Base-by-base conservation (phyloP, 2,797 vertebrate genomes). In the Betta splendens region DNA sequence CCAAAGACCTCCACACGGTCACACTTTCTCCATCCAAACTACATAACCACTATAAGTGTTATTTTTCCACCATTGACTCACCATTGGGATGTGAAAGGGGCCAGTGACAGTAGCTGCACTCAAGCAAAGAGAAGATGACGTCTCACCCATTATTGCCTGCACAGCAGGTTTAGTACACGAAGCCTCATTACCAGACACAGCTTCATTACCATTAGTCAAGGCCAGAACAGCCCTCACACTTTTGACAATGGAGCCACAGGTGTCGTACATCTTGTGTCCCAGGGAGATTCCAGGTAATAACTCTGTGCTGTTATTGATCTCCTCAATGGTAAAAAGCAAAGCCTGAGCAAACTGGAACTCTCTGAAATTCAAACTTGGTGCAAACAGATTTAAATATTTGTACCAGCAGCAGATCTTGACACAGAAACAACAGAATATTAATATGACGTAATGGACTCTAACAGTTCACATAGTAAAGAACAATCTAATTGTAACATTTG, bases 311-410 rank as follows among this genome's bases (percentile, higher is more conserved):
- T 90, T 90, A 64, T 91, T 90, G 11, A 92, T 91, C 61, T 92
- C 90, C 38, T 87, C 87, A 15, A 91, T 77, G 25, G 89, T 88
- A 72, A 89, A 92, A 2, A 88, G 54, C 89, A 91, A 83, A 3
- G 89, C 69, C 47, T 89, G 88, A 10, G 83, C 69, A 79, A 40
- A 88, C 59, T 91, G 91, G 71, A 91, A 85, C 2, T 53, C 89
- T 76, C 89, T 89, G 73, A 86, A 87, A 77, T 89, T 87, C 32
- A 91, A 65, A 71, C 90, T 91, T 22, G 1, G 59, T 35, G 10
- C 17, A 48, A 7, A 67, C 11, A 54, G 17, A 49, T 16, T 32
- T 10, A n/a, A n/a, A n/a, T n/a, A n/a, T n/a, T n/a, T n/a, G n/a
- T n/a, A n/a, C n/a, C n/a, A n/a, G n/a, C n/a, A n/a, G n/a, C n/a